phyloP scores from a whole-genome alignment of 2,888 invertebrate genomes.

The Drosophila borborema region DNA sequence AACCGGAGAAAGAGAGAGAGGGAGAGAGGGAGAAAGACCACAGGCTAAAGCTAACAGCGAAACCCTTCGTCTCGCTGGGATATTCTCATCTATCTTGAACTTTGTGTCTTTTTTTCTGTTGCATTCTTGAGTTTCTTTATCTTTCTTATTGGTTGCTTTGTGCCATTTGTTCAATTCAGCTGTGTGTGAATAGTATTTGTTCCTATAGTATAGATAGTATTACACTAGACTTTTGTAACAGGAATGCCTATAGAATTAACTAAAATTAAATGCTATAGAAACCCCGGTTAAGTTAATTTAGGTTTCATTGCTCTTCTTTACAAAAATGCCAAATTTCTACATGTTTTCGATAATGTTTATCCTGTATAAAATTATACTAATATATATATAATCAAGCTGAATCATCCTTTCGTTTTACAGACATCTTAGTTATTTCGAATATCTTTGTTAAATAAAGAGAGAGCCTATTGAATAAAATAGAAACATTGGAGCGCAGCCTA shows the following conservation, averaged over 20 bases:
- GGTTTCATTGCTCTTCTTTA: not conserved
- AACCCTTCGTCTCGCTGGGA: slow-evolving; percentile 18
- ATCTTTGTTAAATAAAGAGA: not conserved
- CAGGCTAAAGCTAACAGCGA: slow-evolving; percentile 17
- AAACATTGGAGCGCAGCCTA: slow-evolving; percentile 8
- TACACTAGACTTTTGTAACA: slow-evolving; percentile 5
- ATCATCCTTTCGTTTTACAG: not conserved
- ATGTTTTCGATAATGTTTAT: no score
- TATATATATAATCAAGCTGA: not conserved
- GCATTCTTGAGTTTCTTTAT: slow-evolving; percentile 14
- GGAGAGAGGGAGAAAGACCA: not conserved
- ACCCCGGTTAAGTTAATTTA: not conserved
- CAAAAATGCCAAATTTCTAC: no score
- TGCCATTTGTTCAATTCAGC: slow-evolving; percentile 41
- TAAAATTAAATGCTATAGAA: not conserved
- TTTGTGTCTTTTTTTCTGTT: slow-evolving; percentile 13
- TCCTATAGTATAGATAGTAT: slow-evolving; percentile 15
- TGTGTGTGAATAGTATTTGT: slow-evolving; percentile 51
- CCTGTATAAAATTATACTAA: not conserved
- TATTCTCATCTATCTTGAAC: slow-evolving; percentile 9
- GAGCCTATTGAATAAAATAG: not conserved
- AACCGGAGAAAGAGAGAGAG: not conserved
- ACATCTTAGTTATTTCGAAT: not conserved
- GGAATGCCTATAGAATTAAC: not conserved
- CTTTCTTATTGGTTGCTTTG: slow-evolving; percentile 11